phyloP scores from a whole-genome alignment of 2,797 vertebrate species.

The Siniperca undulata region DNA sequence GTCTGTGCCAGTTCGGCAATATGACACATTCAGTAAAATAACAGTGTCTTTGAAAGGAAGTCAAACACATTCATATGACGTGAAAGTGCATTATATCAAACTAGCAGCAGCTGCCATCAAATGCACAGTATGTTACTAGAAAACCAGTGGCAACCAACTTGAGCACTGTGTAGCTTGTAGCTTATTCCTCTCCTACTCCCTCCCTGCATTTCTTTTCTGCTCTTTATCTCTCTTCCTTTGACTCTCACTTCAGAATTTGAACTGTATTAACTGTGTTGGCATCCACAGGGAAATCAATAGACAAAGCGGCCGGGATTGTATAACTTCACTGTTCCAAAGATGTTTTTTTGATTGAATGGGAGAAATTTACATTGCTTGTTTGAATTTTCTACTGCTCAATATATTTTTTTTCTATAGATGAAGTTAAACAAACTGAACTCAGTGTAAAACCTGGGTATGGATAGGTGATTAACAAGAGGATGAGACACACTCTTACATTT shows the following conservation, averaged over 20 bases:
- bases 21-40: conserved; percentile 24
- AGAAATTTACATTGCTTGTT: conserved; percentile 17
- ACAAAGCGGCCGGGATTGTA: conserved; percentile 19
- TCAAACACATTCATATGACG: background rate
- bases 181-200: background rate
- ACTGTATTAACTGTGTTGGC: conserved; percentile 49
- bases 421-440: conserved; percentile 22
- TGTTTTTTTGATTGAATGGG: conserved; percentile 26
- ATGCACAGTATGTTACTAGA: conserved; percentile 18
- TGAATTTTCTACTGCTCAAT: conserved; percentile 25
- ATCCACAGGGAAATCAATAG: conserved; percentile 67
- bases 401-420: conserved; percentile 16
- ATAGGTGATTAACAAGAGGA: conserved; percentile 5
- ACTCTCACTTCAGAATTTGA: conserved; percentile 57
- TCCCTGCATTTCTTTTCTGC: conserved; percentile 7
- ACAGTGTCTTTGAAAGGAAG: conserved; percentile 41
- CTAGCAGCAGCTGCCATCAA: conserved; percentile 24
- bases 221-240: conserved; percentile 41
- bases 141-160: conserved; percentile 37
- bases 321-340: conserved; percentile 33
- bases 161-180: background rate
- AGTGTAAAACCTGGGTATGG: background rate
- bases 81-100: conserved; percentile 26
- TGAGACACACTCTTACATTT: background rate
- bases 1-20: background rate